phyloP scores from a whole-genome alignment of 2,797 vertebrate species.

The Sciurus vulgaris region DNA sequence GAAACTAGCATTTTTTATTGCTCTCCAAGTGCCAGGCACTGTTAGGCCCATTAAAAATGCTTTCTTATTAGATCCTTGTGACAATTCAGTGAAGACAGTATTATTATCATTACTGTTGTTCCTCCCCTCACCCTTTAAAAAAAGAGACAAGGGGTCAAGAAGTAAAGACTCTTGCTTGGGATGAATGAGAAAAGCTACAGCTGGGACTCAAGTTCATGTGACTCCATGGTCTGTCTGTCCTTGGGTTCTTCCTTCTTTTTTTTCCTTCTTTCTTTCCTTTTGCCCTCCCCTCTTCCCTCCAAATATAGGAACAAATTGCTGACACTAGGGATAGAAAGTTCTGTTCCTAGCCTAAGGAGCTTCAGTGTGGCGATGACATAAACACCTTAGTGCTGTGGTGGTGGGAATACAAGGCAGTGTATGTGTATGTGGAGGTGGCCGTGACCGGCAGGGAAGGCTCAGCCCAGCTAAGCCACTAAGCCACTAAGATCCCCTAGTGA shows the following conservation, averaged over 20 bases:
- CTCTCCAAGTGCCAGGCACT: background rate
- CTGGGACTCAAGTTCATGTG: too few relatives aligned
- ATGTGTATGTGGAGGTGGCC: background rate
- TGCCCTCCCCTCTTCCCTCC: background rate
- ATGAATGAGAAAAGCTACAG: background rate
- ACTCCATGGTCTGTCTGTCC: background rate
- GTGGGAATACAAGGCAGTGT: background rate
- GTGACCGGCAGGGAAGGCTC: background rate
- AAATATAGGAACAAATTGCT: background rate
- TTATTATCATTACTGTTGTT: background rate
- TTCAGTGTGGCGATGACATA: too few relatives aligned
- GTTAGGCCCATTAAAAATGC: conserved; percentile 26
- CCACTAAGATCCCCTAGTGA: background rate
- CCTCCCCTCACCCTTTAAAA: too few relatives aligned
- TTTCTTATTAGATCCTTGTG: conserved; percentile 32
- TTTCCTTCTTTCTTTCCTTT: background rate
- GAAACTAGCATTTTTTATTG: background rate
- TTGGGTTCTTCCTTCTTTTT: background rate
- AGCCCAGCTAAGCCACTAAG: background rate
- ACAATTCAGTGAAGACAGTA: background rate
- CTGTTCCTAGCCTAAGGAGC: background rate
- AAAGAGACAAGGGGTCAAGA: background rate
- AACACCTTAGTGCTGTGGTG: background rate
- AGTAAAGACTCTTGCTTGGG: background rate
- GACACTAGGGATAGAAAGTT: background rate